Evolutionary conservation across 2,113 vertebrate genomes (phyloP).

Genomic region (Nematolebias whitei): DNA sequence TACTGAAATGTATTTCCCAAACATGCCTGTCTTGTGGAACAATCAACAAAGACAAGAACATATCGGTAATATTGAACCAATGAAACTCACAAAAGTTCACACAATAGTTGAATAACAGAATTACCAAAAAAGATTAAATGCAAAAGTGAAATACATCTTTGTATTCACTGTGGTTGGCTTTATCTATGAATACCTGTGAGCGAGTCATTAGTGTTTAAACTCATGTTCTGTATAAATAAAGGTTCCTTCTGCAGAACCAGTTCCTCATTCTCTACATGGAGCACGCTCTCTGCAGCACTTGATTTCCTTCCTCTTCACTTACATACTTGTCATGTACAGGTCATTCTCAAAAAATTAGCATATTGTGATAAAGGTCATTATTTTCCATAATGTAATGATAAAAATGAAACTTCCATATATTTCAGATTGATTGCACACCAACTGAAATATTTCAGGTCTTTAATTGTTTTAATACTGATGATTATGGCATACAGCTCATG

Average conservation of each 20-base stretch:
- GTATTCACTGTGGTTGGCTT: background rate
- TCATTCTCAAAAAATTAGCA: too few species aligned
- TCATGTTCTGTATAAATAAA: too few species aligned
- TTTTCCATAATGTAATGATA: too few species aligned
- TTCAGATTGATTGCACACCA: too few species aligned
- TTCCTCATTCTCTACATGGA: slow-evolving; percentile 20
- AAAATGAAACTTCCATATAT: too few species aligned
- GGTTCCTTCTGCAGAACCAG: background rate
- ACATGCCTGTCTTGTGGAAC: background rate
- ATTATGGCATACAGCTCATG: too few species aligned
- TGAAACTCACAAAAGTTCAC: background rate
- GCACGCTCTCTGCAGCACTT: background rate
- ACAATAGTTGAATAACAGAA: background rate
- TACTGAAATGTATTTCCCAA: background rate
- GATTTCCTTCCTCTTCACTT: slow-evolving; percentile 20
- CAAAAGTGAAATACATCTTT: background rate
- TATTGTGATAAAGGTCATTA: too few species aligned
- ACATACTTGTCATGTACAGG: too few species aligned
- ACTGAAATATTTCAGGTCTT: too few species aligned
- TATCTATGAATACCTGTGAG: background rate
- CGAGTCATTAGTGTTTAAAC: background rate
- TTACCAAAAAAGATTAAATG: background rate
- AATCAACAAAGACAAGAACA: background rate
- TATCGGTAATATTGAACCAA: background rate
- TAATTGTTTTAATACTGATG: too few species aligned